Percentiles rank a stretch among this genome's conserved stretches.
Evolutionary conservation across 2,113 vertebrate genomes (phyloP).

Genomic region (Megaleporinus macrocephalus): DNA sequence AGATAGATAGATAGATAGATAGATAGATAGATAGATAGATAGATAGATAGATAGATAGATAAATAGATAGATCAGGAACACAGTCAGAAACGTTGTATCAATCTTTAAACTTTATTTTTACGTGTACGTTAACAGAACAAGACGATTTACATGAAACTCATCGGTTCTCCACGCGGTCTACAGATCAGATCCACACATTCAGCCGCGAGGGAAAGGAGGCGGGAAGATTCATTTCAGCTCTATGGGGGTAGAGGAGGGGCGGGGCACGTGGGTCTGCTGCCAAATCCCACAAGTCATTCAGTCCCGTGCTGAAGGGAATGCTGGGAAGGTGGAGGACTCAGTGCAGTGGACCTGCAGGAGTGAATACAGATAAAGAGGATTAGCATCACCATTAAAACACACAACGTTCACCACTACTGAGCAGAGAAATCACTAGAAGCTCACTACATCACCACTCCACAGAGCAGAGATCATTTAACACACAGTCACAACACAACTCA

Average conservation of each 20-base stretch:
- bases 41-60: not conserved
- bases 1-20: not conserved
- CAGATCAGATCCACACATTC: slow-evolving; percentile 57
- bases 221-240: slow-evolving; percentile 60
- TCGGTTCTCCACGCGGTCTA: slow-evolving; percentile 65
- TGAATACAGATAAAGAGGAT: not conserved
- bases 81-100: slow-evolving; percentile 44
- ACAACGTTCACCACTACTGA: not conserved
- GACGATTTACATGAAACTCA: slow-evolving; percentile 70
- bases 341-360: slow-evolving; percentile 72
- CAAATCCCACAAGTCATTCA: slow-evolving; percentile 65
- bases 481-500: no score
- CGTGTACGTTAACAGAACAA: slow-evolving; percentile 70
- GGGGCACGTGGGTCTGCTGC: slow-evolving; percentile 58
- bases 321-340: slow-evolving; percentile 78
- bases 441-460: no score
- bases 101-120: slow-evolving; percentile 69
- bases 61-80: not conserved
- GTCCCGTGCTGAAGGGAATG: slow-evolving; percentile 77
- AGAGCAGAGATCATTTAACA: no score
- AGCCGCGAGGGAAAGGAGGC: slow-evolving; percentile 48
- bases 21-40: not conserved
- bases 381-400: not conserved
- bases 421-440: not conserved
- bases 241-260: slow-evolving; percentile 20